These are phyloP conservation scores for Seriola rivoliana DNA, from an alignment of 2,113 vertebrate genomes.

Conservation along the genomic window DNA sequence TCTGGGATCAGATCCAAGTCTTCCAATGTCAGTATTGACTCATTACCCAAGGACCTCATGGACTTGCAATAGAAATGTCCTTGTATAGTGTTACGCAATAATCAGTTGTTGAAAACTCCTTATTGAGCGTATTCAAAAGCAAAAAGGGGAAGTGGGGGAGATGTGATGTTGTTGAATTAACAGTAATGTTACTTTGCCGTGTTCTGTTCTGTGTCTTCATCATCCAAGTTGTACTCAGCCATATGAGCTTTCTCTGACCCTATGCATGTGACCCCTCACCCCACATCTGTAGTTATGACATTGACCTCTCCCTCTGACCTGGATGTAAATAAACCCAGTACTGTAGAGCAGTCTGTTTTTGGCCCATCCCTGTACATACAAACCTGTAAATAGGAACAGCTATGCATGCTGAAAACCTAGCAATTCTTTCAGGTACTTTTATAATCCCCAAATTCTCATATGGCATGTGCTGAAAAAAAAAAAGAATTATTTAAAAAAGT, in stretches of 20 bases:
- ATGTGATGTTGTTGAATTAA: constrained; percentile 63
- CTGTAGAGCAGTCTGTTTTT: constrained; percentile 91
- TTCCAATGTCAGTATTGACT: constrained; percentile 74
- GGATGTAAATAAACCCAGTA: constrained; percentile 91
- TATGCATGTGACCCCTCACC: constrained; percentile 77
- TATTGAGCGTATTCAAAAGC: constrained; percentile 74
- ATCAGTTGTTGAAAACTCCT: constrained; percentile 60
- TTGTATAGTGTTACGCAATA: constrained; percentile 77
- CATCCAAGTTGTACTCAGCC: constrained; percentile 62
- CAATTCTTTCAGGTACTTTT: constrained; percentile 99
- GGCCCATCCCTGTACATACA: constrained; percentile 78
- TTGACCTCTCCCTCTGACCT: constrained; percentile 75
- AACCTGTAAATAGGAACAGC: constrained; percentile 94
- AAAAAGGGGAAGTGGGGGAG: constrained; percentile 57
- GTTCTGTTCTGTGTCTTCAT: constrained; percentile 73
- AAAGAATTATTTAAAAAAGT: constrained; percentile 66
- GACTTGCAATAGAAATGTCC: constrained; percentile 61
- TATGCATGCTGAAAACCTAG: constrained; percentile 97
- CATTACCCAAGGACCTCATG: constrained; percentile 55
- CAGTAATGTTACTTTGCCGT: constrained; percentile 70
- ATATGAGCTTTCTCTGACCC: constrained; percentile 63
- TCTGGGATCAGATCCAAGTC: constrained; percentile 77
- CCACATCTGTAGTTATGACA: constrained; percentile 76
- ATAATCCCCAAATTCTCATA: constrained; percentile 91
- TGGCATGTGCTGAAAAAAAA: constrained; percentile 93